Percentiles rank a stretch among this genome's conserved stretches.
Evolutionary conservation across 2,888 invertebrate species (phyloP).

Genomic region (Drosophila mimica): DNA sequence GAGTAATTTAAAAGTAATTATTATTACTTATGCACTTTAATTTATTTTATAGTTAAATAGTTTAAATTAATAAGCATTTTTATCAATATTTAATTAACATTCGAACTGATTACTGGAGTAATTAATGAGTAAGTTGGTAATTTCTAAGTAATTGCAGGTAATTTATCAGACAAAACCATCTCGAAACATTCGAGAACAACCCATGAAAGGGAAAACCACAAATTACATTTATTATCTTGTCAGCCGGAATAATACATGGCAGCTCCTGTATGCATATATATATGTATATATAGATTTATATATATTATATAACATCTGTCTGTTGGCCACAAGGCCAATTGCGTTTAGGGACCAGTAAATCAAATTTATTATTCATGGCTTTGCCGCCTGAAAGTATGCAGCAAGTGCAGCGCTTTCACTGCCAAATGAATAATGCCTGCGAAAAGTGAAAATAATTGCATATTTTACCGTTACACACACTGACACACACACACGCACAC

Average conservation of each 20-base stretch:
- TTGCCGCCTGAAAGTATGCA: conserved; percentile 68
- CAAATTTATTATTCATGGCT: conserved; percentile 38
- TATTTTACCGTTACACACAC: conserved; percentile 37
- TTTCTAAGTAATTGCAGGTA: not conserved
- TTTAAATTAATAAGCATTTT: not conserved
- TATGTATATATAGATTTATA: not conserved
- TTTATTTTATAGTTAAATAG: not conserved
- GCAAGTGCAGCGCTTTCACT: conserved; percentile 57
- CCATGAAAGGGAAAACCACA: not conserved
- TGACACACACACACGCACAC: conserved; percentile 8
- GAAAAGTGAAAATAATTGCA: conserved; percentile 73
- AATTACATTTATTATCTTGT: conserved; percentile 11
- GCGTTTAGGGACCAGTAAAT: conserved; percentile 42
- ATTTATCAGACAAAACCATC: not conserved
- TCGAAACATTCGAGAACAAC: not conserved
- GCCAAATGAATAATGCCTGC: conserved; percentile 58
- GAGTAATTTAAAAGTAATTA: not conserved
- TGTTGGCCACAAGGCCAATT: conserved; percentile 28
- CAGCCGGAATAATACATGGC: conserved; percentile 4
- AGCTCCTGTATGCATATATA: not conserved
- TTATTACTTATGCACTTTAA: not conserved
- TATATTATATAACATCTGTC: conserved; percentile 2
- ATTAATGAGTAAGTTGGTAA: not conserved
- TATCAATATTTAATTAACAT: not conserved
- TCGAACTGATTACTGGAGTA: not conserved